Evolutionary conservation across 2,888 invertebrate species (phyloP), one percentile per base, ranked within the genome.

Genomic region (Acanthacorydalis orientalis): DNA sequence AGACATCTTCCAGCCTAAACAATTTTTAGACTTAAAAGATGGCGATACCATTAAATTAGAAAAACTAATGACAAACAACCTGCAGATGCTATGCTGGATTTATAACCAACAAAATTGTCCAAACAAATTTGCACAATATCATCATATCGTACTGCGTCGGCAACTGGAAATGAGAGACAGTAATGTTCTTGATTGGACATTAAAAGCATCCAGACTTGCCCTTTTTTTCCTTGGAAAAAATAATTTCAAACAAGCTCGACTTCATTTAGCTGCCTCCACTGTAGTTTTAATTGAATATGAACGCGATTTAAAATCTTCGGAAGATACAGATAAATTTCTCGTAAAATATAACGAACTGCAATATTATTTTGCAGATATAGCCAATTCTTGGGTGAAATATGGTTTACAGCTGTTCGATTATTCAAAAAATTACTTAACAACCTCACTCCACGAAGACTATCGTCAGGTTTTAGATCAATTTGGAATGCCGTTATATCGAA

Each of bases 221-320:
- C 68, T 69, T 53, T 68, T 72, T 53, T 73, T 75, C 53, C 51
- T 64, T 7, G 54, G 54, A 31, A 55, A 57, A 50, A 55, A 58
- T 49, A 55, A 57, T 48, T 65, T 55, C 49, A 48, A 47, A 31
- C 32, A 70, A 52, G 76, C 78, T 3, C 64, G 80, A 37, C 79
- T 83, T 60, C 80, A 83, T 59, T 64, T 84, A 49, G 74, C 74
- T 54, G 76, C 77, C 37, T 74, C 78, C 1, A 70, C 72, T 55
- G 65, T 69, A 51, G 69, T 78, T 8, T 58, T 79, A 38, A 64
- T 70, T 47, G 70, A 72, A 7, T 69, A 75, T 53, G 75, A 75
- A 56, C 68, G 69, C 40, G 68, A 69, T 51, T 67, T 70, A 52
- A 68, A 68, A 64, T 65, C 54, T 65, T 65, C 53, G 61, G 69